Evolutionary conservation across 2,113 vertebrate species (phyloP).

Genomic region (Mastomys natalensis): DNA sequence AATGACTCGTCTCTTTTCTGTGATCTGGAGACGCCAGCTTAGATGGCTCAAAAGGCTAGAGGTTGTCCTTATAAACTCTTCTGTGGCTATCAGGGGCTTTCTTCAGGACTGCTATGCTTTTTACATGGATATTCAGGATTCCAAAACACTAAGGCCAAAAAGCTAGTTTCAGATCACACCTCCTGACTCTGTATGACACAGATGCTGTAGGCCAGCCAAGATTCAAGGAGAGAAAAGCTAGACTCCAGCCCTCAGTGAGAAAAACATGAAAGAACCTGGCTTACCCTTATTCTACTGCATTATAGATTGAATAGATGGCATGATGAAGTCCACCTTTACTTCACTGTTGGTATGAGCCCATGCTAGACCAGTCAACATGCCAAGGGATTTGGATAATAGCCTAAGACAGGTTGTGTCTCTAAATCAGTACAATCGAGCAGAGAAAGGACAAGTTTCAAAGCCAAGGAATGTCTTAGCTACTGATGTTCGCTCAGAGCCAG

Average conservation of each 20-base stretch:
- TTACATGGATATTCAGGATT: neutral
- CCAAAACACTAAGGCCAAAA: neutral
- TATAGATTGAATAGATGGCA: neutral
- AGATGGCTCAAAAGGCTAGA: neutral
- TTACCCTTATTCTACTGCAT: neutral
- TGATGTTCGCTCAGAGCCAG: neutral
- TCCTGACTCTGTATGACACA: neutral
- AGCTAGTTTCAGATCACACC: neutral
- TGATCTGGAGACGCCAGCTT: neutral
- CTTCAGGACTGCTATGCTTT: neutral
- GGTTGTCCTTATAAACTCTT: neutral
- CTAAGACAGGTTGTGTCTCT: neutral
- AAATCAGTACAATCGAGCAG: neutral
- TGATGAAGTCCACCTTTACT: neutral
- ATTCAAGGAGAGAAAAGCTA: neutral
- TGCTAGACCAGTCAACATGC: neutral
- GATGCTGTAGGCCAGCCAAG: neutral
- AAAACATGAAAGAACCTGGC: neutral
- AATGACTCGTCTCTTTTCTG: neutral
- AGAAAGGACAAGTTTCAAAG: neutral
- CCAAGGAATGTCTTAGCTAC: neutral
- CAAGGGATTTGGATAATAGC: neutral
- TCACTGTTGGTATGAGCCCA: neutral
- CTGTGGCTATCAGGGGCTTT: neutral
- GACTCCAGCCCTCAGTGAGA: neutral